These are phyloP conservation scores for Trichomalopsis sarcophagae DNA, from an alignment of 1,140 invertebrate species.

Conservation along the genomic window DNA sequence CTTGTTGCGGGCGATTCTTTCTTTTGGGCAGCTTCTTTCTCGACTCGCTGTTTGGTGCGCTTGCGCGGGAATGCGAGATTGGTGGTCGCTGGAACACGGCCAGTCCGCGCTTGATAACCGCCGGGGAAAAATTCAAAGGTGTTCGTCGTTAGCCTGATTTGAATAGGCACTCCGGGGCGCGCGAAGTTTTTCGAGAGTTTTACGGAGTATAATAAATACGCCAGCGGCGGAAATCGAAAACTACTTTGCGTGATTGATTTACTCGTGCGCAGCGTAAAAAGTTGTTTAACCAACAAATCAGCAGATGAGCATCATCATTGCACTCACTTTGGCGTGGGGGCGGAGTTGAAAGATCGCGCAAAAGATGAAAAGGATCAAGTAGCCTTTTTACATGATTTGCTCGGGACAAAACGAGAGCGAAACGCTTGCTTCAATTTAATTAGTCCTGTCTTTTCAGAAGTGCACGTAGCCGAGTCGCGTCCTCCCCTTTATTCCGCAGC, in stretches of 20 bases:
- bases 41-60: neutral
- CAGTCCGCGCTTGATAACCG: neutral
- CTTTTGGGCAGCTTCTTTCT: neutral
- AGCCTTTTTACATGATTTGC: slow-evolving; percentile 36
- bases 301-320: slow-evolving; percentile 25
- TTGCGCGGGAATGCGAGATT: neutral
- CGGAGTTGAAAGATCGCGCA: slow-evolving; percentile 14
- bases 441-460: neutral
- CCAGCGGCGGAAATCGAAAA: neutral
- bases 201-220: neutral
- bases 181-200: neutral
- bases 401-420: slow-evolving; percentile 7
- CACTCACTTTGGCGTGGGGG: slow-evolving; percentile 16
- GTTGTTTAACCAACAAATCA: neutral
- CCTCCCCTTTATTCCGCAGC: neutral
- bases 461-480: too few species aligned
- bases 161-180: neutral
- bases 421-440: neutral
- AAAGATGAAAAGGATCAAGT: slow-evolving; percentile 33
- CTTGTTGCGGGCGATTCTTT: neutral
- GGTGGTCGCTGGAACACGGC: neutral
- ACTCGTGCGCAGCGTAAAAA: neutral
- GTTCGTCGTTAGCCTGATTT: neutral
- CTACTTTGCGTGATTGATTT: neutral
- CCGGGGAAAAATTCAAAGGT: neutral